Conservation (phyloP, 2,888 invertebrate species). For the Meteorus cinctellus region DNA sequence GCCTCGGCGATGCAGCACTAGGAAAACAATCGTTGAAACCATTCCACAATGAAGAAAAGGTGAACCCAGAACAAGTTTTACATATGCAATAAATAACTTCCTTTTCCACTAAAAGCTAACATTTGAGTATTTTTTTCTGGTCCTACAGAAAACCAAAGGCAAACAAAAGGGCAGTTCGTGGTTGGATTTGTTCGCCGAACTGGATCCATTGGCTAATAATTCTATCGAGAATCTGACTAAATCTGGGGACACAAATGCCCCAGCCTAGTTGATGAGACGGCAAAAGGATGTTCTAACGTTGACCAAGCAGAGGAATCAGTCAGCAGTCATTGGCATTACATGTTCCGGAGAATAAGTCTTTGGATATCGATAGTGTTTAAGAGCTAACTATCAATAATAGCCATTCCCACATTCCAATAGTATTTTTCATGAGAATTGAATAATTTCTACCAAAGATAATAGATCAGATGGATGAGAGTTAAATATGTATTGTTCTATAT, state of each 20-base stretch:
- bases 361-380: not conserved
- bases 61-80: slow-evolving; percentile 45
- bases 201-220: slow-evolving; percentile 93
- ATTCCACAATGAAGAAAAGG: slow-evolving; percentile 50
- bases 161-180: slow-evolving; percentile 79
- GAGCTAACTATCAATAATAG: slow-evolving; percentile 4
- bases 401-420: slow-evolving; percentile 37
- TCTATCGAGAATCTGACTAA: slow-evolving; percentile 74
- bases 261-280: slow-evolving; percentile 59
- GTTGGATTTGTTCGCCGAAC: slow-evolving; percentile 93
- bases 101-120: not conserved
- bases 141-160: slow-evolving; percentile 59
- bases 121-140: slow-evolving; percentile 29
- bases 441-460: slow-evolving; percentile 51
- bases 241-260: slow-evolving; percentile 65
- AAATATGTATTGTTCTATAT: slow-evolving; percentile 20
- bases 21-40: slow-evolving; percentile 45
- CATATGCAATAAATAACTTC: not conserved
- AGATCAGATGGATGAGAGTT: slow-evolving; percentile 1
- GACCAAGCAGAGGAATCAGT: not conserved
- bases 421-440: slow-evolving; percentile 33
- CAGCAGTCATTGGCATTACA: not conserved
- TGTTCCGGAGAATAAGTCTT: not conserved
- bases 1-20: slow-evolving; percentile 64
- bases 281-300: not conserved